A percentile compares a stretch with the other conserved stretches of the same genome.
These are phyloP conservation scores for Sinelater perroti DNA, from an alignment of 2,888 invertebrate species.

Conservation along the genomic window DNA sequence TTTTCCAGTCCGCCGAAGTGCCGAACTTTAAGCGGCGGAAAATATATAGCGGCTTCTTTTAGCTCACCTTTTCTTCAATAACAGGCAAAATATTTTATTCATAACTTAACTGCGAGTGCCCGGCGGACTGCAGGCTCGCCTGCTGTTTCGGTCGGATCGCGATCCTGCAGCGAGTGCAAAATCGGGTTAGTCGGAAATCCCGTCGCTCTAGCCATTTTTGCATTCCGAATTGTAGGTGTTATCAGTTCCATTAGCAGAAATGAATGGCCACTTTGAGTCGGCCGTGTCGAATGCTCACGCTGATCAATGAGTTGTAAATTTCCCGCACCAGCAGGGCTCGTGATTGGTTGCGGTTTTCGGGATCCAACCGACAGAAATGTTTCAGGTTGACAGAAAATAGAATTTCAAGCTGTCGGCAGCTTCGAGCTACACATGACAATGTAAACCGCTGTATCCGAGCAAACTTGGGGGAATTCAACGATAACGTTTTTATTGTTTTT, in stretches of 20 bases:
- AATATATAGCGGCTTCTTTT: constrained; percentile 1
- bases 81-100: constrained; percentile 10
- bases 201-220: background rate
- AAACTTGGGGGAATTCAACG: no score
- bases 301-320: constrained; percentile 7
- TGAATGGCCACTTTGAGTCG: constrained; percentile 1
- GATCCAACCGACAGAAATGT: no score
- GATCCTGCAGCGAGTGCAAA: background rate
- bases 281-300: background rate
- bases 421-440: no score
- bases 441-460: no score
- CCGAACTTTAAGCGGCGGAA: background rate
- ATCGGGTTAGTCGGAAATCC: background rate
- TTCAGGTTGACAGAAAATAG: no score
- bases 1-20: background rate
- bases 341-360: background rate
- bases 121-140: no score
- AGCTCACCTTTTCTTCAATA: constrained; percentile 5
- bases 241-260: constrained; percentile 10
- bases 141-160: background rate
- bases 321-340: background rate
- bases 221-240: constrained; percentile 2
- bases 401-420: no score
- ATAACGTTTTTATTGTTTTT: no score
- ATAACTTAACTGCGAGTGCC: constrained; percentile 5